Evolutionary conservation across 2,888 invertebrate species (phyloP), one percentile per base, ranked within the genome.

Genomic region (Drosophila acutilabella): DNA sequence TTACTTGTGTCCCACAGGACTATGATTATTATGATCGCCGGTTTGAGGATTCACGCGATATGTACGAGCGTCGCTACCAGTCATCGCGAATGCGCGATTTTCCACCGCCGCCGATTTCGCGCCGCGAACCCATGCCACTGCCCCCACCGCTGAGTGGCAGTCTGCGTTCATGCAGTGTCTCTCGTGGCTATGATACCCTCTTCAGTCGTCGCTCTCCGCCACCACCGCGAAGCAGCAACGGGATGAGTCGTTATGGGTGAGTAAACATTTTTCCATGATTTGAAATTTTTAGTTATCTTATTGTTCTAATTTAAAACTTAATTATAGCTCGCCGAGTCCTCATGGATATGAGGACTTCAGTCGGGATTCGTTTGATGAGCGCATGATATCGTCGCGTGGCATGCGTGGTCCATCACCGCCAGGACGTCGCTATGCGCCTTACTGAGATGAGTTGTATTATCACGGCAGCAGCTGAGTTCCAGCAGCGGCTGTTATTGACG

Each of bases 321-420:
- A 11, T 36, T 8, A 10, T 42, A 89, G 89, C 7, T 89, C 84
- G 1, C 89, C 89, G 2, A 82, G 87, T 48, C 70, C 79, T 40
- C 80, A 96, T 89, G 95, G 96, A 94, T 97, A 96, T 93, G 97
- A 97, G 93, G 97, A 97, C 93, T 97, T 97, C 92, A 97, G 96
- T 93, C 94, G 97, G 81, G 97, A 97, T 93, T 96, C 96, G 51
- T 97, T 97, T 93, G 97, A 97, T 93, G 97, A 97, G 90, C 95
- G 97, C 93, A 95, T 93, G 85, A 88, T 91, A 75, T 92, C 91
- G 30, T 91, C 92, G n/a, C 89, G 92, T 16, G 93, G 92, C 54
- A 95, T 96, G 94, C 95, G 97, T 86, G 96, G 96, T 89, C 96
- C 96, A 47, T 96, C 96, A 67, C 96, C 97, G 70, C 95, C 96